Evolutionary conservation across 1,140 invertebrate species (phyloP).

Genomic region (Chlorops oryzae): DNA sequence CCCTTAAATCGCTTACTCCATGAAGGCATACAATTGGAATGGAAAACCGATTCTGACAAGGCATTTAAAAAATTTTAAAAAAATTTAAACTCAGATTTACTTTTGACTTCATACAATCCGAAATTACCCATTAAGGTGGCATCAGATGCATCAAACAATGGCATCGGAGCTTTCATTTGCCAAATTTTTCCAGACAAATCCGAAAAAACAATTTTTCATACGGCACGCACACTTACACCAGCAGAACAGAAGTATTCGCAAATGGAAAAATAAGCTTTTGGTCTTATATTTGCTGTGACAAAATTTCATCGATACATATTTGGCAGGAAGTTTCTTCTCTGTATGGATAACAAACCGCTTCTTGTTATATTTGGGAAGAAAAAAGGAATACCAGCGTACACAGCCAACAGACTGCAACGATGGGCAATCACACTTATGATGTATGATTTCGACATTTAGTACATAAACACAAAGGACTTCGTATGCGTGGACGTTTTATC

Average conservation of each 20-base stretch:
- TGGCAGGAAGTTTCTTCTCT: slow-evolving; percentile 36
- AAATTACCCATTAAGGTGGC: too few relatives aligned
- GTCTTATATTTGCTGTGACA: slow-evolving; percentile 46
- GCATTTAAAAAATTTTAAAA: too few relatives aligned
- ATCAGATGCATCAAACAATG: too few relatives aligned
- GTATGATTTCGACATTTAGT: too few relatives aligned
- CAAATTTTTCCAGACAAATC: slow-evolving; percentile 23
- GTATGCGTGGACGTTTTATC: not conserved
- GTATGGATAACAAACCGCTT: slow-evolving; percentile 7
- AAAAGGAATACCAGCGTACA: slow-evolving; percentile 22
- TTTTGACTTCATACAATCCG: slow-evolving; percentile 5
- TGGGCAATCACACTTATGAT: slow-evolving; percentile 6
- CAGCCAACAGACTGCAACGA: slow-evolving; percentile 30
- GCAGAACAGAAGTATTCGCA: slow-evolving; percentile 46
- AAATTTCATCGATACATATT: slow-evolving; percentile 38
- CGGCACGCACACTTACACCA: slow-evolving; percentile 39
- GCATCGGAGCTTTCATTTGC: slow-evolving; percentile 24
- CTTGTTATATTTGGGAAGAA: slow-evolving; percentile 12
- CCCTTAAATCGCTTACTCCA: too few relatives aligned
- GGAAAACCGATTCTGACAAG: too few relatives aligned
- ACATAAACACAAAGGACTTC: not conserved
- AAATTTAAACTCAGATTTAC: too few relatives aligned
- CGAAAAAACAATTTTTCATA: too few relatives aligned
- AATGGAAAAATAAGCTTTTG: slow-evolving; percentile 48
- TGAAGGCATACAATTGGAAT: too few relatives aligned